These are phyloP conservation scores for Muntiacus reevesi DNA, from an alignment of 2,113 vertebrate genomes.

Conservation along the genomic window DNA sequence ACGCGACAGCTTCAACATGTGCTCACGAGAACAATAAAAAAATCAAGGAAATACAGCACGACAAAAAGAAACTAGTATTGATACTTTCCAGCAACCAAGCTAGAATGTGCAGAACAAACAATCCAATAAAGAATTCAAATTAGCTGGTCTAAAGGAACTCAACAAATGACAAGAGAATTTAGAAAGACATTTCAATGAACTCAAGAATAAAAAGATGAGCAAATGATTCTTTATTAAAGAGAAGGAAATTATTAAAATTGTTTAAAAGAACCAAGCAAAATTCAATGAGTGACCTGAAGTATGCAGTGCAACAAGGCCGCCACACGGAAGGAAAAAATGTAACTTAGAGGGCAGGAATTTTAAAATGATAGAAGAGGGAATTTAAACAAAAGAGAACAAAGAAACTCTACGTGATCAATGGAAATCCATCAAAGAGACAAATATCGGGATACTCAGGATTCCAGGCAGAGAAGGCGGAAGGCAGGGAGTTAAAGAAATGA, in stretches of 20 bases:
- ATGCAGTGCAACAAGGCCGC: background rate
- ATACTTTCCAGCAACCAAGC: background rate
- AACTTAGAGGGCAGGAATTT: background rate
- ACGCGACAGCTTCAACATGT: background rate
- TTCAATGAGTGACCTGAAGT: background rate
- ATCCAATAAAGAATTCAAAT: background rate
- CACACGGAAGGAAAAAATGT: background rate
- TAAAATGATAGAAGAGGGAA: background rate
- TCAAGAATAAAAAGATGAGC: background rate
- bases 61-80: background rate
- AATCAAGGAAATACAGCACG: background rate
- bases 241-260: background rate
- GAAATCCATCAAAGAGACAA: background rate
- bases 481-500: background rate
- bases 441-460: background rate
- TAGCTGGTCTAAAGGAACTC: background rate
- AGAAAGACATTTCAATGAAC: background rate
- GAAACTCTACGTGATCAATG: background rate
- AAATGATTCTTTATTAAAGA: background rate
- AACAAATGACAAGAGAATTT: background rate
- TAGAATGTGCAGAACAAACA: background rate
- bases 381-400: background rate
- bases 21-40: background rate
- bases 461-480: background rate
- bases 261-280: background rate